A percentile compares a stretch with the other conserved stretches of the same genome.
Evolutionary conservation across 2,113 vertebrate species (phyloP).

Genomic region (Cyprinodon variegatus): DNA sequence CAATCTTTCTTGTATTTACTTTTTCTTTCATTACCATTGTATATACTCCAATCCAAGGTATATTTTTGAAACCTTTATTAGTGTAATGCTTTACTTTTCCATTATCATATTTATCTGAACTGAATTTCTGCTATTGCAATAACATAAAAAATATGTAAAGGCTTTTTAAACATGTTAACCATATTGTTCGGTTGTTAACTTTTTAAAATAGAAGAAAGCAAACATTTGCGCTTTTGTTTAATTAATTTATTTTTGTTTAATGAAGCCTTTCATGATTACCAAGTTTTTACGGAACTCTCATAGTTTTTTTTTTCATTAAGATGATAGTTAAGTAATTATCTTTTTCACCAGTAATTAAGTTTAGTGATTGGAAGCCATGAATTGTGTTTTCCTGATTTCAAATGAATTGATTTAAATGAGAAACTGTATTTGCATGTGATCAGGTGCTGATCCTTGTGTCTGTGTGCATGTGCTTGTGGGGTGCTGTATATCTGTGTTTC

Average conservation of each 20-base stretch:
- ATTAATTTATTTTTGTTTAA: not conserved
- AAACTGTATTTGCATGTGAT: constrained; percentile 20
- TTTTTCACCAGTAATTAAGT: not conserved
- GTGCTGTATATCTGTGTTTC: constrained; percentile 23
- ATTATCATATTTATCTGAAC: too few species aligned
- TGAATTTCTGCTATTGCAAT: not conserved
- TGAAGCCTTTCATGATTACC: not conserved
- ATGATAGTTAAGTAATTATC: not conserved
- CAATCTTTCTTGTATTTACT: too few species aligned
- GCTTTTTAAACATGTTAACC: not conserved
- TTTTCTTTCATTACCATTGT: too few species aligned
- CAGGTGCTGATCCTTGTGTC: constrained; percentile 15
- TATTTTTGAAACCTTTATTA: not conserved
- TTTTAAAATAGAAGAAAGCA: not conserved
- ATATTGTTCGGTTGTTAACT: not conserved
- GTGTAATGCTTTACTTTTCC: too few species aligned
- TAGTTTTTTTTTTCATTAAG: not conserved
- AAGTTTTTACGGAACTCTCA: not conserved
- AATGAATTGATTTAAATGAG: constrained; percentile 1
- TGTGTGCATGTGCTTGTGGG: constrained; percentile 31
- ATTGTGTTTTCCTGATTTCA: not conserved
- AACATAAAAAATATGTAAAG: not conserved
- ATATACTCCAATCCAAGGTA: not conserved
- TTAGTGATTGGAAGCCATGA: not conserved
- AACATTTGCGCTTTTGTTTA: not conserved